These are phyloP conservation scores for Gorsachius magnificus DNA, from an alignment of 2,797 vertebrate genomes.

Conservation along the genomic window DNA sequence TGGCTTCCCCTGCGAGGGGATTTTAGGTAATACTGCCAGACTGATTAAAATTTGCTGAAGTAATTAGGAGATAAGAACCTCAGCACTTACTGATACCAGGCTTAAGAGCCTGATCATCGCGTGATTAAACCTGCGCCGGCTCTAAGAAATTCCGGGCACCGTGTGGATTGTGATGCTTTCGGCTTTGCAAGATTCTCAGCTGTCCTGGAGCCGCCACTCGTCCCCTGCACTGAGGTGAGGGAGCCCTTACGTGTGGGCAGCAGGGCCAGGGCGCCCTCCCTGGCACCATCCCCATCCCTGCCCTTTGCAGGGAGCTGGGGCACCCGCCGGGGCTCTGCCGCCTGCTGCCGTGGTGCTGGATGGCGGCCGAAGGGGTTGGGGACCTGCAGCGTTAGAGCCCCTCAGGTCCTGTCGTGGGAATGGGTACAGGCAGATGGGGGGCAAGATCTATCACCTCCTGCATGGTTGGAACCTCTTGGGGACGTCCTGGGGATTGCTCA, in stretches of 20 bases:
- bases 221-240: background rate
- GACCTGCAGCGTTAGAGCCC: background rate
- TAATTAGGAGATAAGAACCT: background rate
- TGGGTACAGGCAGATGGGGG: background rate
- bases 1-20: background rate
- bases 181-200: background rate
- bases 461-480: background rate
- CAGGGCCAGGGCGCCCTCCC: background rate
- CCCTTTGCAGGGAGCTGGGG: background rate
- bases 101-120: background rate
- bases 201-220: background rate
- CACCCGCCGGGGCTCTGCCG: background rate
- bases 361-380: background rate
- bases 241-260: rapidly evolving
- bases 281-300: background rate
- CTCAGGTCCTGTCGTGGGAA: background rate
- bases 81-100: background rate
- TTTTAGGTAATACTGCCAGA: background rate
- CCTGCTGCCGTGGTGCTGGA: background rate
- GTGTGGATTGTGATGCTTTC: background rate
- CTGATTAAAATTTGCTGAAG: background rate
- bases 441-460: background rate
- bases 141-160: background rate
- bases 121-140: background rate
- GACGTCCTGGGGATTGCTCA: background rate